Base-by-base conservation (phyloP, 2,888 invertebrate genomes). In the Rhorus exstirpatorius region DNA sequence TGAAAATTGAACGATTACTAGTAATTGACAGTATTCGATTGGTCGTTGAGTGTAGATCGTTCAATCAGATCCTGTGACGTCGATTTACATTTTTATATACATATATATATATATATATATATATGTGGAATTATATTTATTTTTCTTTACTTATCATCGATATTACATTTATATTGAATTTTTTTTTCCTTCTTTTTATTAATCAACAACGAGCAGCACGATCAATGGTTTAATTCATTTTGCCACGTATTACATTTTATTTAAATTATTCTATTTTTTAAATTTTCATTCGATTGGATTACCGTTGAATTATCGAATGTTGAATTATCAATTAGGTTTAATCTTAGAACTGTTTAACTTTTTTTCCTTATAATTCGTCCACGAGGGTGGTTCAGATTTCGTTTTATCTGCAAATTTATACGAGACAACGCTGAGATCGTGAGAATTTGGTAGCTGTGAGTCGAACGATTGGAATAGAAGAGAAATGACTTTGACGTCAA, bases 21-120 rank as follows among this genome's bases (percentile, higher is more conserved):
- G 83, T 92, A 91, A 92, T 92, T 91, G 91, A 91, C 92, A 88
- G 78, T 82, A 87, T 88, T 89, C 87, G 86, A 84, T 89, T 89
- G 86, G 88, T 88, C 87, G 88, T 88, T 86, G 85, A 63, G 78
- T 86, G 72, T 49, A 63, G 65, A 80, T 76, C 61, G 60, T 68
- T 68, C 53, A 51, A 79, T 63, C 41, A 14, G 68, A 68, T 75
- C 80, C 68, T 49, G 31, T 71, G 78, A 67, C 68, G 46, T 72
- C 75, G 60, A 65, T 74, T 41, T 35, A 49, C 17, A 35, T 67
- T 49, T 58, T 58, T 26, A 58, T 58, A 58, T 31, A 10, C 19
- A 51, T 31, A 49, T 26, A 49, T 49, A 65, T 31, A 21, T 49
- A 49, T 49, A 26, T 17, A 65, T 49, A 49, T 31, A 65, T 65